Conservation (phyloP, 2,113 vertebrate species). For the Vidua macroura region DNA sequence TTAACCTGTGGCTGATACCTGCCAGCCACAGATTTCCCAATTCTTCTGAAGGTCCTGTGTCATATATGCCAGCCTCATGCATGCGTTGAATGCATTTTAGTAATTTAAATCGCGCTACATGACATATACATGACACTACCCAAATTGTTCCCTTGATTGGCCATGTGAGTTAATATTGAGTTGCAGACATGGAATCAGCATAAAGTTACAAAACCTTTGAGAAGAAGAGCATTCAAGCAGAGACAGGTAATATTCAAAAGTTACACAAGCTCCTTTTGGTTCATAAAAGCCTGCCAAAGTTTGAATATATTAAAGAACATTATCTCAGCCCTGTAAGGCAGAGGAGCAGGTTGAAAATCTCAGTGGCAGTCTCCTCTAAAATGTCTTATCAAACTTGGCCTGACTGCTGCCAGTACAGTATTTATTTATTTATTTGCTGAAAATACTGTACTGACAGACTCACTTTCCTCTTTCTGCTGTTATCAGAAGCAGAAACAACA, state of each 20-base stretch:
- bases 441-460: not conserved
- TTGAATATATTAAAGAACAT: not conserved
- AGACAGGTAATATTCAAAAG: not conserved
- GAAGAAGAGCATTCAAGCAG: not conserved
- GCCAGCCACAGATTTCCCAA: not conserved
- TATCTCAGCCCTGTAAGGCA: not conserved
- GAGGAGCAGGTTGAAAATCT: not conserved
- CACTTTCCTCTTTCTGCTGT: not conserved
- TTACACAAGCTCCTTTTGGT: not conserved
- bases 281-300: not conserved
- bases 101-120: not conserved
- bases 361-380: not conserved
- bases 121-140: not conserved
- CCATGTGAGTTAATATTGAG: not conserved
- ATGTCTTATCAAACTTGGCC: not conserved
- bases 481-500: not conserved
- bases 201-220: not conserved
- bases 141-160: not conserved
- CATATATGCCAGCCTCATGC: not conserved
- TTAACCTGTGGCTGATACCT: not conserved
- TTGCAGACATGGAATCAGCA: not conserved
- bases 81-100: not conserved
- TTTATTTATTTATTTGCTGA: conserved; percentile 8
- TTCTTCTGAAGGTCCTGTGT: not conserved
- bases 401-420: not conserved